Conservation (phyloP, 2,113 vertebrate genomes). For the Phycodurus eques region DNA sequence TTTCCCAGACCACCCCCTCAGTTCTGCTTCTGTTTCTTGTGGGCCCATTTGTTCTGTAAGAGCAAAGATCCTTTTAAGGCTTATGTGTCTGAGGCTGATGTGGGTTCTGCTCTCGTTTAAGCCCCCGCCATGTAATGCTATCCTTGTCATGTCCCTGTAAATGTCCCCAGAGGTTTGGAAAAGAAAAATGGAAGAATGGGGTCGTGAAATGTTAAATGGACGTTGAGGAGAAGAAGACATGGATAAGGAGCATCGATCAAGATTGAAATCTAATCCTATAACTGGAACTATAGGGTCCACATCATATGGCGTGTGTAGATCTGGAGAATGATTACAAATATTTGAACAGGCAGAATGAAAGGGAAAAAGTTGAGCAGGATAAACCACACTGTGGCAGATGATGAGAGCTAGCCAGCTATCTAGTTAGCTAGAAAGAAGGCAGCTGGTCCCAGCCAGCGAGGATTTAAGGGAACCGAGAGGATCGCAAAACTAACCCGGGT, state of each 20-base stretch:
- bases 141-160: conserved; percentile 27
- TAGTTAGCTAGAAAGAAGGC: too few relatives aligned
- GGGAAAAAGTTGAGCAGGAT: too few relatives aligned
- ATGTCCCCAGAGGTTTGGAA: conserved; percentile 25
- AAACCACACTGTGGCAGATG: too few relatives aligned
- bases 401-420: too few relatives aligned
- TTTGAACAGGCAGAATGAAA: not conserved
- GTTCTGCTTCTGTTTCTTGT: conserved; percentile 30
- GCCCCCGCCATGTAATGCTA: conserved; percentile 28
- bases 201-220: conserved; percentile 25
- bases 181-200: conserved; percentile 11
- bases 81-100: conserved; percentile 5
- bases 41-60: conserved; percentile 41
- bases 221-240: not conserved
- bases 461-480: too few relatives aligned
- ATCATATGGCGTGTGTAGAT: not conserved
- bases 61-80: conserved; percentile 24
- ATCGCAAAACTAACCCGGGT: too few relatives aligned
- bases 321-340: not conserved
- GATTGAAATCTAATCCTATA: not conserved
- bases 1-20: conserved; percentile 33
- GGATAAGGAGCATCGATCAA: not conserved
- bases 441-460: too few relatives aligned
- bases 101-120: conserved; percentile 16
- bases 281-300: not conserved